Evolutionary conservation across 2,797 vertebrate species (phyloP).

Genomic region (Thunnus albacares): DNA sequence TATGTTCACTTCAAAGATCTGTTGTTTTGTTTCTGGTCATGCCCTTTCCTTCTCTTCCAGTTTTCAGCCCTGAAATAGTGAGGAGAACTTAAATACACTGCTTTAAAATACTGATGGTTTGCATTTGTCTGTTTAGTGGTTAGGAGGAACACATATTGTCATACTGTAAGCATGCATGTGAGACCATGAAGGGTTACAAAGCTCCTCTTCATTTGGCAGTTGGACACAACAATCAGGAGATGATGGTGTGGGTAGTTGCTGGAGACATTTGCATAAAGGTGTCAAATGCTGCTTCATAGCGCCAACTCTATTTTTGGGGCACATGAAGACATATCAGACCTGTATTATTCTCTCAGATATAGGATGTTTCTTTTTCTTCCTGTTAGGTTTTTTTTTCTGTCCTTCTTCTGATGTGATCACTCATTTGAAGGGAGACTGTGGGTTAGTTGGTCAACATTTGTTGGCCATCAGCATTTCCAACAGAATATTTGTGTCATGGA

Average conservation of each 20-base stretch:
- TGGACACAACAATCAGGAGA: background rate
- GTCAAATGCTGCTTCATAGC: background rate
- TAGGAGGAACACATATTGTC: background rate
- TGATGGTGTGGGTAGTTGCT: too few relatives aligned
- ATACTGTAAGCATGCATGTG: background rate
- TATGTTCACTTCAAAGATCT: conserved; percentile 1
- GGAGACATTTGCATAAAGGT: background rate
- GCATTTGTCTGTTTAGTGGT: background rate
- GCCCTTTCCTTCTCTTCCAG: background rate
- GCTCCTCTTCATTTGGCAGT: background rate
- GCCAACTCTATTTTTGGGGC: background rate
- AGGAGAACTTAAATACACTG: background rate
- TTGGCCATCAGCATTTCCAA: background rate
- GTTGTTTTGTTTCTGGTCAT: background rate
- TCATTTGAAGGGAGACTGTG: background rate
- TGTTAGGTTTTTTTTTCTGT: background rate
- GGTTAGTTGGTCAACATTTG: background rate
- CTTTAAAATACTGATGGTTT: background rate
- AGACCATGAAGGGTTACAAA: background rate
- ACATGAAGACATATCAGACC: background rate
- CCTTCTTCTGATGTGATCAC: background rate
- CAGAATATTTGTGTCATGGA: background rate
- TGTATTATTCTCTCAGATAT: background rate
- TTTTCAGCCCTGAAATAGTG: background rate
- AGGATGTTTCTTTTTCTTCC: background rate